These are phyloP conservation scores for Schlechtendalia chinensis DNA, from an alignment of 1,140 invertebrate genomes.

Conservation along the genomic window DNA sequence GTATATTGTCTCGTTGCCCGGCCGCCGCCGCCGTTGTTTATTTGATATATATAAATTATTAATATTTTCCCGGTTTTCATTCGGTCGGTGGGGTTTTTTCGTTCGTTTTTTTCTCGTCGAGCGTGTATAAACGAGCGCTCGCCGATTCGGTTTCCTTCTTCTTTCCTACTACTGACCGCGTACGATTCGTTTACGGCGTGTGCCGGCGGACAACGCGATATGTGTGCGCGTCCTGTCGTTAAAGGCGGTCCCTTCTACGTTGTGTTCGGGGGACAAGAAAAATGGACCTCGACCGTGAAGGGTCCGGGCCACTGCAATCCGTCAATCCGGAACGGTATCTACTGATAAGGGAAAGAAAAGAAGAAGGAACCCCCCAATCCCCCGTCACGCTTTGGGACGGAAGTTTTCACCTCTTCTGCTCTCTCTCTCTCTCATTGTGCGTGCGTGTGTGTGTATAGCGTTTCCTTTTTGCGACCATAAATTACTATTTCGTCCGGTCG, in stretches of 20 bases:
- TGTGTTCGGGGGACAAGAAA: slow-evolving; percentile 36
- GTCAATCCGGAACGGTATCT: slow-evolving; percentile 27
- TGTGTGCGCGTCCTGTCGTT: slow-evolving; percentile 28
- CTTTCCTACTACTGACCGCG: no score
- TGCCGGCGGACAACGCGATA: slow-evolving; percentile 22
- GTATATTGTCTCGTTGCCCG: no score
- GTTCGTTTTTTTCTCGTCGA: no score
- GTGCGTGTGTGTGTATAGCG: neutral
- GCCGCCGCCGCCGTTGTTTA: no score
- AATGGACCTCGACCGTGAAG: slow-evolving; percentile 39
- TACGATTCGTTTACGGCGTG: no score
- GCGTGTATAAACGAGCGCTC: no score
- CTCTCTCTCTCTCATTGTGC: no score
- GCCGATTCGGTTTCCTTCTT: no score
- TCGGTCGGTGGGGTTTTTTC: no score
- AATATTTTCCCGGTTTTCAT: no score
- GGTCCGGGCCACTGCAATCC: slow-evolving; percentile 39
- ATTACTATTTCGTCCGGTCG: slow-evolving; percentile 24
- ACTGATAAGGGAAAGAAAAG: slow-evolving; percentile 12
- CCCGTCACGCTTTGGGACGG: slow-evolving; percentile 5
- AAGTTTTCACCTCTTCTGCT: slow-evolving; percentile 17
- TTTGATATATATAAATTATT: neutral
- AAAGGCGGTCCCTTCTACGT: slow-evolving; percentile 30
- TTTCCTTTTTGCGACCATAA: slow-evolving; percentile 35
- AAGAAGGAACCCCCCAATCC: neutral